Base-by-base conservation (phyloP, 2,888 invertebrate genomes). In the Tachystola acroxantha region DNA sequence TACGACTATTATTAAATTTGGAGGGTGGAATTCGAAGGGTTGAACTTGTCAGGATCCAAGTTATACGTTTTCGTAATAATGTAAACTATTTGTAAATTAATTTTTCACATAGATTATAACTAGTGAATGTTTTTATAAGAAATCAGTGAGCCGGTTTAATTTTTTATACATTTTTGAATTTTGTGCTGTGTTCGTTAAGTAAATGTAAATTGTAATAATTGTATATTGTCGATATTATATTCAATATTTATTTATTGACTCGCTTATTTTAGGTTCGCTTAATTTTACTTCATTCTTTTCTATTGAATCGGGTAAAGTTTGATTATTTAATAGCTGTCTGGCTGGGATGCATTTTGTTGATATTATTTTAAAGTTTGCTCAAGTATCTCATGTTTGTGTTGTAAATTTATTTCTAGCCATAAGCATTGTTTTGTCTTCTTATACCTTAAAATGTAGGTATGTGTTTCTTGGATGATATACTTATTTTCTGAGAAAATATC, bases 111-210 rank as follows among this genome's bases (percentile, higher is more conserved):
- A 80, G 77, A 68, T 59, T 74, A 63, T 80, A 78, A 75, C 67
- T 79, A 79, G 79, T 70, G 59, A 78, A 79, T 71, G 72, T 76
- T 74, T 74, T 73, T 65, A 59, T 54, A 70, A 70, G 70, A 70
- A 74, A 61, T 71, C 75, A 75, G 65, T 75, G 78, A 78, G 73
- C 74, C 66, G 71, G 75, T 76, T 77, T 77, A 63, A 62, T 64
- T 59, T 64, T 62, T 60, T 59, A 73, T 64, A 63, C 58, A 59
- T 63, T 57, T 62, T 63, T 69, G 68, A 64, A 64, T 68, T 76
- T 85, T 84, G 86, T 84, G 86, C 86, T 85, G 86, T 85, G 86
- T 85, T 85, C 77, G 81, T 82, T 84, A 84, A 77, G 75, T 79
- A 69, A 71, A 67, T 85, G 81, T 85, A 85, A 84, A 82, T 79